Evolutionary conservation across 2,113 vertebrate genomes (phyloP).

Genomic region (Camelus dromedarius): DNA sequence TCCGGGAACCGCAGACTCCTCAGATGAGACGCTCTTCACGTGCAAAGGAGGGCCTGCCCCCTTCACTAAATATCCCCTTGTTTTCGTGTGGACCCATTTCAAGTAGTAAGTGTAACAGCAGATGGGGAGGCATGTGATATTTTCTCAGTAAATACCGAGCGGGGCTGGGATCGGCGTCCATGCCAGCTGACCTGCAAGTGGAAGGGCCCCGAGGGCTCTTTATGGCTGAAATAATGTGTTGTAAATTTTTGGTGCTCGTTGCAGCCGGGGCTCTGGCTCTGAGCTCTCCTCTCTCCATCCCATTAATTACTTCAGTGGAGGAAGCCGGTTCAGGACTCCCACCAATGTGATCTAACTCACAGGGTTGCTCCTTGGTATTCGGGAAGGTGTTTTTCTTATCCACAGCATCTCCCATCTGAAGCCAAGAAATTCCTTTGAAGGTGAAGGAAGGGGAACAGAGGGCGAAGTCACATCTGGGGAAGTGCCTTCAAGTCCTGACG

Average conservation of each 20-base stretch:
- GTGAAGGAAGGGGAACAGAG: background rate
- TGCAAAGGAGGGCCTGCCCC: slow-evolving; percentile 39
- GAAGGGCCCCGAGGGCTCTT: slow-evolving; percentile 63
- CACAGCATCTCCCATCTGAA: background rate
- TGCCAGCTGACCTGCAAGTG: slow-evolving; percentile 64
- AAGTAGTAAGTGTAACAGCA: slow-evolving; percentile 50
- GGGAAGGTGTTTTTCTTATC: background rate
- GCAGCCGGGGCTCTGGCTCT: background rate
- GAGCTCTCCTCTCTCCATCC: background rate
- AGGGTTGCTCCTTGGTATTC: background rate
- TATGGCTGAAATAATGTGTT: slow-evolving; percentile 53
- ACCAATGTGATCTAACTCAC: background rate
- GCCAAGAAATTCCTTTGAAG: background rate
- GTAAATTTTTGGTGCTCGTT: background rate
- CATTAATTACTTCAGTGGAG: background rate
- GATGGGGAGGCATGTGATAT: slow-evolving; percentile 32
- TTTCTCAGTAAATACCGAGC: slow-evolving; percentile 63
- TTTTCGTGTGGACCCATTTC: background rate
- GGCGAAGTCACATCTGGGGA: accelerated
- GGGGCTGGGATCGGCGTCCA: background rate
- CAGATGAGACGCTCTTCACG: accelerated
- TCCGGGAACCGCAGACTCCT: background rate
- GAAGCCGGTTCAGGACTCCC: background rate
- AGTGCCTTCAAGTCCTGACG: accelerated
- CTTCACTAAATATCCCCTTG: background rate